A percentile compares a stretch with the other conserved stretches of the same genome.
phyloP scores from a whole-genome alignment of 2,888 invertebrate species.

The Lysandra coridon region DNA sequence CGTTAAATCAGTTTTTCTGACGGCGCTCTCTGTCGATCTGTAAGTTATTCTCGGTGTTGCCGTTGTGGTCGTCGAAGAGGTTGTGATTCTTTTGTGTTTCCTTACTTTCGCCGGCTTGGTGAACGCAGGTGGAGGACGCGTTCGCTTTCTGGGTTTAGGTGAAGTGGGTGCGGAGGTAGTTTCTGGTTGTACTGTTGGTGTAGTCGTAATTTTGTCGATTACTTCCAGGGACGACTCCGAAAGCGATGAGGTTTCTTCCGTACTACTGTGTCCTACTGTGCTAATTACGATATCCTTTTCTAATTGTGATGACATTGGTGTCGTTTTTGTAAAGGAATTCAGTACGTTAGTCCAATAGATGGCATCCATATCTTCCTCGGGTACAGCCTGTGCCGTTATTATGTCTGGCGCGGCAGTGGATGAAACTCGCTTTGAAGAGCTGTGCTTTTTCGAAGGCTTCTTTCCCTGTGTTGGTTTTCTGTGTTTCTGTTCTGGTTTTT shows the following conservation, averaged over 20 bases:
- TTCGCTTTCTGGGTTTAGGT: conserved; percentile 38
- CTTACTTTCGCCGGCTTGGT: conserved; percentile 60
- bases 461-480: conserved; percentile 49
- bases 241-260: conserved; percentile 41
- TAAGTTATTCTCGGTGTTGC: conserved; percentile 51
- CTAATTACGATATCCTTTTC: conserved; percentile 45
- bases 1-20: conserved; percentile 59
- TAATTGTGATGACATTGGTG: conserved; percentile 60
- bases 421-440: not conserved
- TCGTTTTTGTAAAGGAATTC: conserved; percentile 65
- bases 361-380: conserved; percentile 48
- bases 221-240: conserved; percentile 35
- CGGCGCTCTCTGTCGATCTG: conserved; percentile 48
- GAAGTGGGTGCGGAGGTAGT: conserved; percentile 36
- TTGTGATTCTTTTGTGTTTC: conserved; percentile 66
- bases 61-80: conserved; percentile 51
- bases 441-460: conserved; percentile 34
- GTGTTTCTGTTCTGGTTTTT: conserved; percentile 49
- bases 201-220: conserved; percentile 35
- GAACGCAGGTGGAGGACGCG: conserved; percentile 55
- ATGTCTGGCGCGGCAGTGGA: conserved; percentile 57
- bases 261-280: conserved; percentile 35
- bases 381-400: conserved; percentile 54
- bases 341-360: conserved; percentile 63
- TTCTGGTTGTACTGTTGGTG: conserved; percentile 40